Base-by-base conservation (phyloP, 2,113 vertebrate genomes). In the Odocoileus hemionus region DNA sequence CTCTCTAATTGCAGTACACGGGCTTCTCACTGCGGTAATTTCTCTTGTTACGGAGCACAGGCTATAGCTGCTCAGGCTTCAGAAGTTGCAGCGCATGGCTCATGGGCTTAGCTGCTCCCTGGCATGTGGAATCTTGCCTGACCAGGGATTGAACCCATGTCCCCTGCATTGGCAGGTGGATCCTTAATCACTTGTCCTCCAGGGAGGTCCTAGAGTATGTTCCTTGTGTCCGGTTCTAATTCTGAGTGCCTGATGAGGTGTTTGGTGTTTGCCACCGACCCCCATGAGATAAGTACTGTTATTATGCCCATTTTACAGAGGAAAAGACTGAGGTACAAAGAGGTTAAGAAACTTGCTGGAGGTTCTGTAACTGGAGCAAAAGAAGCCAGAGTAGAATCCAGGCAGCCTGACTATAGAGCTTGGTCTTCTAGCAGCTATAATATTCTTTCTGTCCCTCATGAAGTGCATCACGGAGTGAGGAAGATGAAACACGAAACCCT, bases 311-410 rank as follows among this genome's bases (percentile, higher is more conserved):
- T 83, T 74, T 43, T 83, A 86, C 15, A 25, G 80, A 85, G 36
- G 26, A 83, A 70, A 92, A 96, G 86, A 92, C 74, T 30, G 47
- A 96, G 90, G 83, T 45, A 50, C 15, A 43, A 5, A 76, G 16
- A 47, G 36, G 23, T 64, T 58, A 82, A 50, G 89, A 64, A 87
- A 67, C 57, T 78, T 67, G 54, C 45, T 21, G 58, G 57, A 82
- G 45, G 61, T 94, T 86, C 15, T 15, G 1, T 47, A 70, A 89
- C 83, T 23, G 15, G 16, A 80, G 25, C 30, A 70, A 25, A 13
- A 70, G 84, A 57, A 25, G 30, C 19, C 1, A 25, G 61, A 28
- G 30, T 80, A 67, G 55, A 60, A 91, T 39, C 14, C 47, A 36
- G 57, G 52, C 15, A 54, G 10, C 12, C 70, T 30, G 54, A 26